Conservation (phyloP, 2,797 vertebrate species). For the Cossypha heuglini region DNA sequence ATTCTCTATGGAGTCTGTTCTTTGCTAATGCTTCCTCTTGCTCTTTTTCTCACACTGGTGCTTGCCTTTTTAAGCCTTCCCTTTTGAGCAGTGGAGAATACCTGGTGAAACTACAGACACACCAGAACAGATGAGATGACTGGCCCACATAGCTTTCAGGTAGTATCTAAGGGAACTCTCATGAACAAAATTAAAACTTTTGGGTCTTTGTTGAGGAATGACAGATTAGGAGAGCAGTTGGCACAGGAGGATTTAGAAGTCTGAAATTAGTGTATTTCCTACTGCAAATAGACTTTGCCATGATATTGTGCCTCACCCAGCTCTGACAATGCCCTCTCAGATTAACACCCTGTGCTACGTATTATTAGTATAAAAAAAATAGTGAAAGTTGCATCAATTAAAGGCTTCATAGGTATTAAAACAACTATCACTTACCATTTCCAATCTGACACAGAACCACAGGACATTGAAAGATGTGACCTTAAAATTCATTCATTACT, state of each 20-base stretch:
- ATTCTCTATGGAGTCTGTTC: neutral
- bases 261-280: neutral
- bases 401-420: neutral
- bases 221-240: neutral
- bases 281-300: neutral
- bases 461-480: neutral
- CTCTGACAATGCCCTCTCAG: neutral
- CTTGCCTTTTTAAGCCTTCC: neutral
- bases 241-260: neutral
- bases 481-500: neutral
- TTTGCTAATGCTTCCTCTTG: neutral
- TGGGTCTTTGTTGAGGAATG: neutral
- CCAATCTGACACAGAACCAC: neutral
- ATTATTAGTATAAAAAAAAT: neutral
- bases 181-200: neutral
- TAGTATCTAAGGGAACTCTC: neutral
- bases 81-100: neutral
- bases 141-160: neutral
- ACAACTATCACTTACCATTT: neutral
- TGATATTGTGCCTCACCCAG: neutral
- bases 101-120: neutral
- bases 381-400: neutral
- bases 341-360: accelerated
- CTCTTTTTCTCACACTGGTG: neutral
- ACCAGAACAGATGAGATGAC: neutral